Conservation (phyloP, 2,113 vertebrate genomes). For the Urocolius indicus region DNA sequence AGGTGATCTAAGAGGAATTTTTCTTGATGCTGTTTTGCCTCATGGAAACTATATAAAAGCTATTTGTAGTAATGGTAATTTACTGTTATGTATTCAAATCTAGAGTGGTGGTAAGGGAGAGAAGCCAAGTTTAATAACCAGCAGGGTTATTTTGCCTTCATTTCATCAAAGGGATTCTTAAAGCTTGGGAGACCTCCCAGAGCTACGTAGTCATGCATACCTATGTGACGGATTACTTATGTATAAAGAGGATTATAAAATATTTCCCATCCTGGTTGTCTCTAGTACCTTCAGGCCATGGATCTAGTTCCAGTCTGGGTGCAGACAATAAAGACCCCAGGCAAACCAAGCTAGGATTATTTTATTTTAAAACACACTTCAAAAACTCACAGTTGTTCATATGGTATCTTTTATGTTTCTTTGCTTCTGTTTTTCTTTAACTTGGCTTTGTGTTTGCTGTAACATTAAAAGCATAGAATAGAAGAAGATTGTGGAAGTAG, state of each 20-base stretch:
- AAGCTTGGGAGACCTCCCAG: background rate
- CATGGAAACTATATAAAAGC: background rate
- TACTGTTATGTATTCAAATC: background rate
- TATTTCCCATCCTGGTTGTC: background rate
- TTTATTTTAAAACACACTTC: background rate
- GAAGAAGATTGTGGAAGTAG: background rate
- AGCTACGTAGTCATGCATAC: background rate
- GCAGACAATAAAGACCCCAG: background rate
- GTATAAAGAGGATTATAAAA: background rate
- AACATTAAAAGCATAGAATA: background rate
- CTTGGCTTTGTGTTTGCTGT: background rate
- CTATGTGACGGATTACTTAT: background rate
- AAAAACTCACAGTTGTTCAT: background rate
- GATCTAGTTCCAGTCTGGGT: background rate
- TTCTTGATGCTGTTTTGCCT: constrained; percentile 12
- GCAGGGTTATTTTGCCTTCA: background rate
- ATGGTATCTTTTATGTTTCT: background rate
- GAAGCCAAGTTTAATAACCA: background rate
- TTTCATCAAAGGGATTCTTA: background rate
- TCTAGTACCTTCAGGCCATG: background rate
- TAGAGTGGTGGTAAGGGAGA: background rate
- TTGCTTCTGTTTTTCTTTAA: background rate
- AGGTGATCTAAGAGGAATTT: background rate
- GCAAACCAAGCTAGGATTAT: background rate
- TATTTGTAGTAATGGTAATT: background rate